Conservation (phyloP, 2,888 invertebrate species). For the Mellilla xanthometata region DNA sequence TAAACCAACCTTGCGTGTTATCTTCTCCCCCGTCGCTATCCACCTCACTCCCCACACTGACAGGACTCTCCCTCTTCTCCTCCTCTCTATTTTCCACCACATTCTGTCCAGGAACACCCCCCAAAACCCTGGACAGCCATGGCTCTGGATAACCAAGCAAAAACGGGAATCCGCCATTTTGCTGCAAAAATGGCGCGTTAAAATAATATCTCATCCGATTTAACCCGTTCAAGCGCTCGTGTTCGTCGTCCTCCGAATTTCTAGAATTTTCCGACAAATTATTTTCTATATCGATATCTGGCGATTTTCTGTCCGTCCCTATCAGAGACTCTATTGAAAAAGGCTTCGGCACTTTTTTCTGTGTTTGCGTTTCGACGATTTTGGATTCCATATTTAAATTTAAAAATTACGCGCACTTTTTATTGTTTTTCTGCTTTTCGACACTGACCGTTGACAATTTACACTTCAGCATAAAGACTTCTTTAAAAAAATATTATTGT, state of each 20-base stretch:
- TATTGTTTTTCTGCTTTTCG: neutral
- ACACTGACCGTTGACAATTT: too few relatives aligned
- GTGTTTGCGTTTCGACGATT: conserved; percentile 56
- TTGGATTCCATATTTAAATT: conserved; percentile 58
- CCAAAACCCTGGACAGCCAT: conserved; percentile 65
- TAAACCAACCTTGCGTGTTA: conserved; percentile 60
- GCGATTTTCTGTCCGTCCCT: conserved; percentile 69
- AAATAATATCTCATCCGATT: conserved; percentile 74
- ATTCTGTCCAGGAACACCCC: conserved; percentile 40
- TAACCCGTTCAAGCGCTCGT: conserved; percentile 57
- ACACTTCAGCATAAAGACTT: too few relatives aligned
- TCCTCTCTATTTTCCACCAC: conserved; percentile 52
- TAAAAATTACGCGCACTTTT: conserved; percentile 13
- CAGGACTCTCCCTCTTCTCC: conserved; percentile 71
- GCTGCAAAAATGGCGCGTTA: conserved; percentile 70
- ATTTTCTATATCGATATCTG: conserved; percentile 74
- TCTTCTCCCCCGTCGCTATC: conserved; percentile 74
- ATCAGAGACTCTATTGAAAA: conserved; percentile 85
- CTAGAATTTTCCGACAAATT: conserved; percentile 66
- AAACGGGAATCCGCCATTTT: conserved; percentile 73
- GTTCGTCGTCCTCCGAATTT: conserved; percentile 69
- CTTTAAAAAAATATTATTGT: too few relatives aligned
- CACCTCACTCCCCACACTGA: conserved; percentile 71
- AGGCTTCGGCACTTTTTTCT: conserved; percentile 79
- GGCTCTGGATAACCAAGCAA: conserved; percentile 73